Evolutionary conservation across 2,113 vertebrate genomes (phyloP).

Genomic region (Dicrurus megarhynchus): DNA sequence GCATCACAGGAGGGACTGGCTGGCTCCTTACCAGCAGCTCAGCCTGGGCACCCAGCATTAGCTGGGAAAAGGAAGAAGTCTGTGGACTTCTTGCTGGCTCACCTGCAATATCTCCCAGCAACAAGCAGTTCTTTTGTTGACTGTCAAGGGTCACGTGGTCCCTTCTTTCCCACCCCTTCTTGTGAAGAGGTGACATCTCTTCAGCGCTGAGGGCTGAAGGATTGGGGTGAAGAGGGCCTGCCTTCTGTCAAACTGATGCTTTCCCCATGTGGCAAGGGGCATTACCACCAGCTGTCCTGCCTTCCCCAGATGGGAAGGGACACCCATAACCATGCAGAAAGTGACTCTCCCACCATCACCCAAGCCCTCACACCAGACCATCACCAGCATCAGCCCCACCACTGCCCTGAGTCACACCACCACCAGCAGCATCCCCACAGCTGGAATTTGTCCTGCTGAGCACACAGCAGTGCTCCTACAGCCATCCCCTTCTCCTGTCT

Average conservation of each 20-base stretch:
- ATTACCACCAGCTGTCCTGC: background rate
- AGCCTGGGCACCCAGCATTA: background rate
- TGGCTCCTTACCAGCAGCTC: background rate
- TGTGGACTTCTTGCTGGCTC: background rate
- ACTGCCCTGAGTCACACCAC: background rate
- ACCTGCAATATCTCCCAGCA: background rate
- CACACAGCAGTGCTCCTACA: background rate
- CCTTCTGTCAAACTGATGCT: background rate
- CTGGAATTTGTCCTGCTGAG: background rate
- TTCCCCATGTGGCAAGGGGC: background rate
- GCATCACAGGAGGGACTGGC: background rate
- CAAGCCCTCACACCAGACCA: background rate
- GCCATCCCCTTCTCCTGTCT: background rate
- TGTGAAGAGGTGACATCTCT: rapidly evolving
- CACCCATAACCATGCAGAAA: background rate
- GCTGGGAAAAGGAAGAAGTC: background rate
- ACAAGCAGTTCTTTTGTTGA: background rate
- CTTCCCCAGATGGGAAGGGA: background rate
- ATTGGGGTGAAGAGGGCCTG: rapidly evolving
- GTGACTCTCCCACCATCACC: too few relatives aligned
- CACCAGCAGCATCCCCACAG: rapidly evolving
- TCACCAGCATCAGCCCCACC: background rate
- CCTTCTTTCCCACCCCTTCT: background rate
- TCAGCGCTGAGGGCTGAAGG: background rate
- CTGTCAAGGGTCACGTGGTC: rapidly evolving